Evolutionary conservation across 2,797 vertebrate genomes (phyloP).

Genomic region (Liasis olivaceus): DNA sequence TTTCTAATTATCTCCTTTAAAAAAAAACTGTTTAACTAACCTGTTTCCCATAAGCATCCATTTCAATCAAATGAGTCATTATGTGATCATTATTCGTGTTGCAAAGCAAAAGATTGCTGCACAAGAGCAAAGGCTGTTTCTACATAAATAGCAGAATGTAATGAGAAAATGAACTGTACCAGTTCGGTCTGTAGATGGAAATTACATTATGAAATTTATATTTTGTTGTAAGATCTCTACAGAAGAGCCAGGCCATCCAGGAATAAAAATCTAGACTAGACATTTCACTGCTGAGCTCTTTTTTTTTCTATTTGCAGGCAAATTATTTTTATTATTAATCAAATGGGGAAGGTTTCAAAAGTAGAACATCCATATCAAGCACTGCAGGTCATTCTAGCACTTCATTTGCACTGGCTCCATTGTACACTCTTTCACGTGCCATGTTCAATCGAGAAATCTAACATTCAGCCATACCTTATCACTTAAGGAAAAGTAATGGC

Average conservation of each 20-base stretch:
- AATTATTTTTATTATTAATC: background rate
- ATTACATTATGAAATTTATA: background rate
- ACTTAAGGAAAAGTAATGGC: background rate
- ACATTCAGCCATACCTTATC: background rate
- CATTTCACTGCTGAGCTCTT: background rate
- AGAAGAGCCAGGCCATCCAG: background rate
- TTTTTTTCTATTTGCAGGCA: background rate
- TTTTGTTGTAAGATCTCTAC: background rate
- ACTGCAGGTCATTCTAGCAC: background rate
- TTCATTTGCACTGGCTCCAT: background rate
- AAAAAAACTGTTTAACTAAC: conserved; percentile 45
- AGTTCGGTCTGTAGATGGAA: background rate
- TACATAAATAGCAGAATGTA: background rate
- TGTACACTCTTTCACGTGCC: background rate
- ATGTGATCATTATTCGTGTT: background rate
- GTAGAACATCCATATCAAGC: background rate
- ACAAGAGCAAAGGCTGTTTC: background rate
- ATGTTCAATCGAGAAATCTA: background rate
- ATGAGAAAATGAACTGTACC: background rate
- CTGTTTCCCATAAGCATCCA: conserved; percentile 31
- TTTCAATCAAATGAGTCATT: background rate
- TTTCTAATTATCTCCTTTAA: conserved; percentile 50
- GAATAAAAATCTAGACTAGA: background rate
- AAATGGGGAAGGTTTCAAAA: background rate
- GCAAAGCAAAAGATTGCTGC: background rate